Conservation (phyloP, 2,888 invertebrate genomes). For the Brachynemurus nebulosus region DNA sequence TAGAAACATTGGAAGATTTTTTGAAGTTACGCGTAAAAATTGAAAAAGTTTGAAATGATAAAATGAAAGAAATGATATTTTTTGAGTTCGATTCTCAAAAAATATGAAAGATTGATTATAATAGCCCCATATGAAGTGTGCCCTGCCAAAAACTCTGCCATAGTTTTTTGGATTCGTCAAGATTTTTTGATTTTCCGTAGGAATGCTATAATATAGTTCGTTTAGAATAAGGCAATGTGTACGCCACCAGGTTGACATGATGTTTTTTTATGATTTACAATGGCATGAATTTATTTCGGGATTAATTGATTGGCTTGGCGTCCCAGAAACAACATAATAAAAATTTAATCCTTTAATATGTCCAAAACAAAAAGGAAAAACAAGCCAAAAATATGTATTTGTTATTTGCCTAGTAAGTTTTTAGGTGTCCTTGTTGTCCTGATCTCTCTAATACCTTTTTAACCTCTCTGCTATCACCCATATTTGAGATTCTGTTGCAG, state of each 20-base stretch:
- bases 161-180: constrained; percentile 4
- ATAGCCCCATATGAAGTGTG: neutral
- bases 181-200: constrained; percentile 5
- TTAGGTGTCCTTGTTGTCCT: constrained; percentile 2
- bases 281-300: constrained; percentile 10
- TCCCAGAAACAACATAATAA: neutral
- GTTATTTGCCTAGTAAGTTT: constrained; percentile 1
- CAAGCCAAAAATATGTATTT: constrained; percentile 4
- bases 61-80: no score
- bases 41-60: no score
- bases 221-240: constrained; percentile 3
- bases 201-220: constrained; percentile 6
- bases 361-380: neutral
- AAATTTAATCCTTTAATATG: neutral
- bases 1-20: no score
- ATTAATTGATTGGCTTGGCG: constrained; percentile 10
- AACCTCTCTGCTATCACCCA: no score
- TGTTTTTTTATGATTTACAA: neutral
- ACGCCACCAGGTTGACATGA: neutral
- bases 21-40: no score
- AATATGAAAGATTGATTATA: neutral
- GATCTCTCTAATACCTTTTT: no score
- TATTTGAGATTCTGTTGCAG: no score
- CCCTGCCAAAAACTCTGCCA: constrained; percentile 5
- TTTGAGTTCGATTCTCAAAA: constrained; percentile 1